Conservation (phyloP, 2,888 invertebrate species). For the Lasioglossum calceatum region DNA sequence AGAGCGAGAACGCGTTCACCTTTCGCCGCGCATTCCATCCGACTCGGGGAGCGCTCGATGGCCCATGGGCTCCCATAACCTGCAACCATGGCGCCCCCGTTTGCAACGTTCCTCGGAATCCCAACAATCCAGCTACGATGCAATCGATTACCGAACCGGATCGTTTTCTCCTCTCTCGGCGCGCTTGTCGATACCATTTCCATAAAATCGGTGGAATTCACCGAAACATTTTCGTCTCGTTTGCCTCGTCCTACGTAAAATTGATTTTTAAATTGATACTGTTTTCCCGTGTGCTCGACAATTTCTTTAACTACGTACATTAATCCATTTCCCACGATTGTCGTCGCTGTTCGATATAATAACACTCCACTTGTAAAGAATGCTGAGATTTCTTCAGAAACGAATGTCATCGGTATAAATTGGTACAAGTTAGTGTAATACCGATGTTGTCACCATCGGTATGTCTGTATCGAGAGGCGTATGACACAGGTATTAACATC, state of each 20-base stretch:
- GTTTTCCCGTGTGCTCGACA: neutral
- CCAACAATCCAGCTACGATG: conserved; percentile 66
- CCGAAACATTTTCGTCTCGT: neutral
- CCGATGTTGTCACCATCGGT: neutral
- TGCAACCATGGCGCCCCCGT: conserved; percentile 57
- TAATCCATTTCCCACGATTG: neutral
- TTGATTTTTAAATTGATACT: neutral
- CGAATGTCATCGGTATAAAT: neutral
- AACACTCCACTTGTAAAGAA: neutral
- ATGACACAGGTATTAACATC: neutral
- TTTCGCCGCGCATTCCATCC: conserved; percentile 71
- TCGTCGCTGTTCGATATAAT: neutral
- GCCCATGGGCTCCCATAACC: conserved; percentile 50
- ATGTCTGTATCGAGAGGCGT: neutral
- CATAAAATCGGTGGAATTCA: neutral
- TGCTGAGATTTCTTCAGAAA: neutral
- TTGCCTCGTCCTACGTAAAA: neutral
- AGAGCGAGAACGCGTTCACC: conserved; percentile 73
- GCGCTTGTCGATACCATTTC: neutral
- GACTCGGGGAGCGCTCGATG: conserved; percentile 36
- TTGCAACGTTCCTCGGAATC: conserved; percentile 61
- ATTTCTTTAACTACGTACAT: neutral
- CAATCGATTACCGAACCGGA: conserved; percentile 72
- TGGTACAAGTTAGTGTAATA: neutral
- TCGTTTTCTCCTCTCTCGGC: conserved; percentile 61